These are phyloP conservation scores for Drosophila aldrichi DNA, from an alignment of 2,888 invertebrate genomes.

Conservation along the genomic window DNA sequence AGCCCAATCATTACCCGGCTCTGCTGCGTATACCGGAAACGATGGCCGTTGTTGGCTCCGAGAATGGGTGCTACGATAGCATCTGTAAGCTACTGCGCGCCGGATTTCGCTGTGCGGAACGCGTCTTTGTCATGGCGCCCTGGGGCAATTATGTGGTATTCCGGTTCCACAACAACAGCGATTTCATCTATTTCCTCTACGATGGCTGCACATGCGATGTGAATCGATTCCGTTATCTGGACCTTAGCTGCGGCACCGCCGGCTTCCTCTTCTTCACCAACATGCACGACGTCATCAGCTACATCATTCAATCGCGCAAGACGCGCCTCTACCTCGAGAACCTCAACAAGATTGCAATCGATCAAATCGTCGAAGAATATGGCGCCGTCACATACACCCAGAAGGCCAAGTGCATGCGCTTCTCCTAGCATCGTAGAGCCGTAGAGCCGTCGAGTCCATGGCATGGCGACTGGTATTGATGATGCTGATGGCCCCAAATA, in stretches of 20 bases:
- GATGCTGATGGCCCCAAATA: neutral
- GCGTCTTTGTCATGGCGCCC: conserved; percentile 82
- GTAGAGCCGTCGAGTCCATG: conserved; percentile 42
- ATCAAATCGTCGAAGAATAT: conserved; percentile 64
- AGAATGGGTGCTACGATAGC: conserved; percentile 80
- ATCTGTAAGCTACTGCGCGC: conserved; percentile 71
- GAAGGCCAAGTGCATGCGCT: conserved; percentile 72
- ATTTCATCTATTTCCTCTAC: conserved; percentile 76
- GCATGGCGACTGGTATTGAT: too few relatives aligned
- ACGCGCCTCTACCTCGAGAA: conserved; percentile 70
- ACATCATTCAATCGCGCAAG: conserved; percentile 74
- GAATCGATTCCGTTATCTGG: conserved; percentile 79
- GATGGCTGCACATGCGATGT: conserved; percentile 84
- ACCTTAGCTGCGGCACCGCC: conserved; percentile 79
- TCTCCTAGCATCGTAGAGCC: conserved; percentile 22
- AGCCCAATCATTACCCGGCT: conserved; percentile 81
- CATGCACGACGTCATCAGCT: conserved; percentile 73
- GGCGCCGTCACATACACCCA: conserved; percentile 70
- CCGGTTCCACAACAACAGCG: conserved; percentile 63
- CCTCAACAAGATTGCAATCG: conserved; percentile 73
- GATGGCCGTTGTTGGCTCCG: conserved; percentile 78
- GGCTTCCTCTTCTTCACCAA: conserved; percentile 77
- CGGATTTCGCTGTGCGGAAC: conserved; percentile 81
- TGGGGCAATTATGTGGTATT: conserved; percentile 84
- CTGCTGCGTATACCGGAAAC: conserved; percentile 69